Percentiles rank a stretch among this genome's conserved stretches.
phyloP scores from a whole-genome alignment of 2,797 vertebrate genomes.

The Nannoperca australis region DNA sequence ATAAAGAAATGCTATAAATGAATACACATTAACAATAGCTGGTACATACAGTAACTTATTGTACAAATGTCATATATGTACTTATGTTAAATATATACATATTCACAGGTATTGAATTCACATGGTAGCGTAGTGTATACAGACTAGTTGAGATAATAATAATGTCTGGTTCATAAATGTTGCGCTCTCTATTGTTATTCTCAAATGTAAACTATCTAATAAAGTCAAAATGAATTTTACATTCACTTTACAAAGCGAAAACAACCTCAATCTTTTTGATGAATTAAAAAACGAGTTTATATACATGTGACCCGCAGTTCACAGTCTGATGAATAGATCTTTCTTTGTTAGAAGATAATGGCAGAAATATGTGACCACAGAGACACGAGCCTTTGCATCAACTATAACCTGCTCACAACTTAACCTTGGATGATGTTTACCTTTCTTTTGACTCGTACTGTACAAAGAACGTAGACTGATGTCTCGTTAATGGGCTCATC shows the following conservation, averaged over 20 bases:
- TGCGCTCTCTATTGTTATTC: conserved; percentile 7
- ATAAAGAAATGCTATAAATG: neutral
- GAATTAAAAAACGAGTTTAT: neutral
- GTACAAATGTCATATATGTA: neutral
- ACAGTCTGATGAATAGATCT: conserved; percentile 30
- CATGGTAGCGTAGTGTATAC: neutral
- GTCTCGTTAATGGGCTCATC: conserved; percentile 68
- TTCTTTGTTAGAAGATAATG: conserved; percentile 38
- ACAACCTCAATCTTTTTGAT: neutral
- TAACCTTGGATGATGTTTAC: conserved; percentile 72
- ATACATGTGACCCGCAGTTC: neutral
- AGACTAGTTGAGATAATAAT: neutral
- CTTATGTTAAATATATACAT: neutral
- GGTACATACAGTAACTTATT: too few species aligned
- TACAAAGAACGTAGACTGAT: conserved; percentile 60
- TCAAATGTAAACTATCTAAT: conserved; percentile 10
- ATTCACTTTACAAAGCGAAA: conserved; percentile 10
- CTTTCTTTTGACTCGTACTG: conserved; percentile 64
- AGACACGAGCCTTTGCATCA: conserved; percentile 50
- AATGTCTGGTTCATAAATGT: neutral
- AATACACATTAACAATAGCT: neutral
- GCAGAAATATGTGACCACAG: conserved; percentile 25
- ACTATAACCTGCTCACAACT: conserved; percentile 70
- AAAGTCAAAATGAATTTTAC: neutral
- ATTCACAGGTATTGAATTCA: neutral